Evolutionary conservation across 2,888 invertebrate genomes (phyloP).

Genomic region (Gryllus longicercus): DNA sequence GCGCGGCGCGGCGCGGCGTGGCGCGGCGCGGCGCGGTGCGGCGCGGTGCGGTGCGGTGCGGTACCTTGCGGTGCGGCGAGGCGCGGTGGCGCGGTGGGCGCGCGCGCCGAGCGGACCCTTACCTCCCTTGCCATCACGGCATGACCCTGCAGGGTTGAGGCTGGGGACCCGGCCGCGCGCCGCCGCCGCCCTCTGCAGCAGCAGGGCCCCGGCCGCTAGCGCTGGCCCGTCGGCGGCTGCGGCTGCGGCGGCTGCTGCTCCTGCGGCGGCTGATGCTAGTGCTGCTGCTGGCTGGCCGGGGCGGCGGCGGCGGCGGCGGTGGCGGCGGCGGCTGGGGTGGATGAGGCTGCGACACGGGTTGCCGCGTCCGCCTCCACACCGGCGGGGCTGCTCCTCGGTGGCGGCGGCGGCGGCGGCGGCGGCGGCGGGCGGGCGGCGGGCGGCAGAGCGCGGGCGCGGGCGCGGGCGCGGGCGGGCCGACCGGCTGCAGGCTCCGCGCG

Average conservation of each 20-base stretch:
- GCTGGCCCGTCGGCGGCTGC: too few relatives aligned
- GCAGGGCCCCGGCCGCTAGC: constrained; percentile 19
- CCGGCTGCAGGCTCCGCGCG: not conserved
- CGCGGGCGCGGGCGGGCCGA: not conserved
- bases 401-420: constrained; percentile 23
- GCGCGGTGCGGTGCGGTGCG: too few relatives aligned
- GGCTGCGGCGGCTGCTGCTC: not conserved
- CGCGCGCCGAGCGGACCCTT: constrained; percentile 36
- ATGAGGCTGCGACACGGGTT: not conserved
- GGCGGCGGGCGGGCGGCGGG: constrained; percentile 22
- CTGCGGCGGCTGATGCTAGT: not conserved
- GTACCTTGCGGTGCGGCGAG: too few relatives aligned
- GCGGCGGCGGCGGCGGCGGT: not conserved
- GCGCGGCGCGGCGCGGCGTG: not conserved
- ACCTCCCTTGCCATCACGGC: constrained; percentile 57
- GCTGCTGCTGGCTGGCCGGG: not conserved
- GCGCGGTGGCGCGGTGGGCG: not conserved
- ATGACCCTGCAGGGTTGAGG: constrained; percentile 41
- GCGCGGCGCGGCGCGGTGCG: too few relatives aligned
- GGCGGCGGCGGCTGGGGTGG: not conserved
- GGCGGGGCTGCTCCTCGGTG: not conserved
- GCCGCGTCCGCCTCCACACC: not conserved
- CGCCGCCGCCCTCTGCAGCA: constrained; percentile 26
- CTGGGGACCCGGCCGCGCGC: constrained; percentile 28
- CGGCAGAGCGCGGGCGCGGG: not conserved